A percentile compares a stretch with the other conserved stretches of the same genome.
Conservation (phyloP, 2,113 vertebrate genomes). For the Bucco capensis region DNA sequence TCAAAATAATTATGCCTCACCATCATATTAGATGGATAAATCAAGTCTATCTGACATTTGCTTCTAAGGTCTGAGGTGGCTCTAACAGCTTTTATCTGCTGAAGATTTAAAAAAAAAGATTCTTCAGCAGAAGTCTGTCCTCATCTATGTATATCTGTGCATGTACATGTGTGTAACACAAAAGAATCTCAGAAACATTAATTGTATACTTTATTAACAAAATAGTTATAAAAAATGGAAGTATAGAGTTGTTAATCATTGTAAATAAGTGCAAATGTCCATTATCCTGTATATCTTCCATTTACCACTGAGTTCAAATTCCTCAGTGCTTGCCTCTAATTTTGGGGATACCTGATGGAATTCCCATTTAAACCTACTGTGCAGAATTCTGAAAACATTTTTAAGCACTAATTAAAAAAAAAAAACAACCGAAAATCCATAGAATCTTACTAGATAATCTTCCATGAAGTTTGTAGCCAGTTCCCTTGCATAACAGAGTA, state of each 20-base stretch:
- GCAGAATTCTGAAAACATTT: background rate
- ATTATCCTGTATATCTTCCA: accelerated
- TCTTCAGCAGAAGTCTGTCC: background rate
- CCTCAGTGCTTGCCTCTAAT: background rate
- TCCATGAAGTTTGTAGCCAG: background rate
- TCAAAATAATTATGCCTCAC: background rate
- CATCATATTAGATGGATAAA: background rate
- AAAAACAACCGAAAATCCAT: no score
- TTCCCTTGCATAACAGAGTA: background rate
- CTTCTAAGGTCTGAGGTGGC: background rate
- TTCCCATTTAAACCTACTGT: background rate
- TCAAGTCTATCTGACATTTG: background rate
- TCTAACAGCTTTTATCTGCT: background rate
- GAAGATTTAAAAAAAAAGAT: background rate
- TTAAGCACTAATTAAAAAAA: no score
- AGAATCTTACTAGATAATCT: background rate
- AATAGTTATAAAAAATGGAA: background rate
- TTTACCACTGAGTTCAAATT: background rate
- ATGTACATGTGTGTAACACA: accelerated
- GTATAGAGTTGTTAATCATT: background rate
- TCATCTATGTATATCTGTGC: accelerated
- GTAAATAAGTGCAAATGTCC: background rate
- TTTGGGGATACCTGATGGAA: background rate
- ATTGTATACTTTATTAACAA: background rate
- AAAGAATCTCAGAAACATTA: background rate